Base-by-base conservation (phyloP, 2,888 invertebrate species). In the Drosophila meridiana region DNA sequence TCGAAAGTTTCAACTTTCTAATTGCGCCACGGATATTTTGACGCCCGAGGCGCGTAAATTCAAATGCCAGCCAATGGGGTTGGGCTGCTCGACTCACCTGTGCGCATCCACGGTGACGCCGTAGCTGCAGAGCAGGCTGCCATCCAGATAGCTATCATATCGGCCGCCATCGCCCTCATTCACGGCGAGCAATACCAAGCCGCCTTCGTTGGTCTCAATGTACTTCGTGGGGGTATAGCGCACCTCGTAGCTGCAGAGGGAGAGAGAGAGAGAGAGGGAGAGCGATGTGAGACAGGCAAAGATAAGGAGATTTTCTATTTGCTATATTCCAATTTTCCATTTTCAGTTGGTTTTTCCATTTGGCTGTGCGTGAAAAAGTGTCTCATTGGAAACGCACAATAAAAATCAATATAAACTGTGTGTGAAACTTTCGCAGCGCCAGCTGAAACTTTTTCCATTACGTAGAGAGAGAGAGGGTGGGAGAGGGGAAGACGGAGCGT, bases 81-180 rank as follows among this genome's bases (percentile, higher is more conserved):
- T 20, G 11, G 32, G 3, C 20, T 9, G 32, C 26, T 9, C 0
- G 13, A 87, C 91, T 91, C 93, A 95, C 94, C 98, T 95, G 93
- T 98, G 97, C 48, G 96, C 97, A 93, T 98, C 98, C 14, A 98
- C 98, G 14, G 97, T 97, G 77, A 98, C 97, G 92, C 98, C 98
- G 93, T 98, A 98, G 47, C 97, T 97, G 93, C 97, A 98, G 40
- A 98, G 94, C 53, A 97, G 94, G 36, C 97, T 96, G 45, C 97
- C 97, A 69, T 97, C 98, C 90, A 98, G 95, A 96, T 97, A 97
- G 93, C 98, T 98, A 93, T 98, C 98, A 93, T 98, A 98, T 76
- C 97, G 95, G 14, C 98, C 98, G 56, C 97, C 97, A 92, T 98
- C 98, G 62, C 95, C 96, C 93, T 98, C 98, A 80, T 96, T 97